Conservation (phyloP, 1,140 invertebrate genomes). For the Anastrepha ludens region DNA sequence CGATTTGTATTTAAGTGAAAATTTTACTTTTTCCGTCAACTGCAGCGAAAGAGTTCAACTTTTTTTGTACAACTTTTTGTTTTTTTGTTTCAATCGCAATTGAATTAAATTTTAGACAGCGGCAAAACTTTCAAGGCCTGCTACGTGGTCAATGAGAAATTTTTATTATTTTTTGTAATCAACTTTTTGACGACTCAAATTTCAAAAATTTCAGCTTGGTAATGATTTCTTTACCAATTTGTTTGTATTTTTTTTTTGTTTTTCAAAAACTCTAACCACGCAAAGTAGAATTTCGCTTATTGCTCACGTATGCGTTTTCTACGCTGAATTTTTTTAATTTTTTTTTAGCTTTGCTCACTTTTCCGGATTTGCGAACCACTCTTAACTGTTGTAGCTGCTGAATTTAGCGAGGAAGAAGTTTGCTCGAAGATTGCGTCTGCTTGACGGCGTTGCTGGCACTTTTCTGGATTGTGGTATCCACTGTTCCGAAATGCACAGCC, state of each 20-base stretch:
- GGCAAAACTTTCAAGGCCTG: constrained; percentile 26
- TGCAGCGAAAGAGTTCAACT: background rate
- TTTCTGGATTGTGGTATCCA: constrained; percentile 30
- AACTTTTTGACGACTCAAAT: background rate
- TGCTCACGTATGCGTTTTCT: constrained; percentile 7
- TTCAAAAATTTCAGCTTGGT: background rate
- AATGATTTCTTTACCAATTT: background rate
- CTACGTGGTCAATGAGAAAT: background rate
- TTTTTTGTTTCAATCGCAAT: constrained; percentile 28
- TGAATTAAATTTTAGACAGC: constrained; percentile 39
- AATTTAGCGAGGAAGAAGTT: background rate
- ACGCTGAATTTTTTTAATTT: background rate
- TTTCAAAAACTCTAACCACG: background rate
- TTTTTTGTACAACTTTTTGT: background rate
- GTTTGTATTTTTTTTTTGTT: background rate
- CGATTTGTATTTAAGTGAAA: background rate
- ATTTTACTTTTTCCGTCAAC: background rate
- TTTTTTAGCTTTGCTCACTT: background rate
- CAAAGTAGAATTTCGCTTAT: background rate
- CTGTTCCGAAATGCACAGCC: constrained; percentile 46
- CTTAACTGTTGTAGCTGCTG: background rate
- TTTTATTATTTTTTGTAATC: background rate
- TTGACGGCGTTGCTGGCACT: constrained; percentile 46
- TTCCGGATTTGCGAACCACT: background rate
- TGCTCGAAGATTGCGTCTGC: constrained; percentile 38